Evolutionary conservation across 2,888 invertebrate species (phyloP).

Genomic region (Dilophus febrilis): DNA sequence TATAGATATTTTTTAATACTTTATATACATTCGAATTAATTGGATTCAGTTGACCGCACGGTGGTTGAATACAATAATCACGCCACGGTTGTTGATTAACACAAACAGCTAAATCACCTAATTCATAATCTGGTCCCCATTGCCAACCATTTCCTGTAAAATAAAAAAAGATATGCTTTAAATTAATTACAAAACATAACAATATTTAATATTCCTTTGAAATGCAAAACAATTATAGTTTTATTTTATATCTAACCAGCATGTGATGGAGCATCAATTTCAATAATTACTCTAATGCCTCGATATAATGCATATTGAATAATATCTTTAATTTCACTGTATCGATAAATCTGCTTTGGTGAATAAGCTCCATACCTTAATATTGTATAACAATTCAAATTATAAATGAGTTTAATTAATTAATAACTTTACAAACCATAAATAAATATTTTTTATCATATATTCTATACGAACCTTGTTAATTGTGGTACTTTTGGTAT

Average conservation of each 20-base stretch:
- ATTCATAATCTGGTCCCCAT: conserved; percentile 45
- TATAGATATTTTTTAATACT: conserved; percentile 50
- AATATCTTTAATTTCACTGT: conserved; percentile 45
- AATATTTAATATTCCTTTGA: too few species aligned
- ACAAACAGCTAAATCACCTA: conserved; percentile 50
- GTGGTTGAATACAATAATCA: conserved; percentile 57
- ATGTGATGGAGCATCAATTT: conserved; percentile 80
- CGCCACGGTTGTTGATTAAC: conserved; percentile 53
- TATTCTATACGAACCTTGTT: conserved; percentile 39
- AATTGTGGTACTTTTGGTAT: conserved; percentile 56
- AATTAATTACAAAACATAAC: too few species aligned
- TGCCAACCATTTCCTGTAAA: conserved; percentile 63
- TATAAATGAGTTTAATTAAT: not conserved
- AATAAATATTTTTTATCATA: not conserved
- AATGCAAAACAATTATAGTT: too few species aligned
- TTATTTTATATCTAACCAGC: conserved; percentile 39
- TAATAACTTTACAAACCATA: not conserved
- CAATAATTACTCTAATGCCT: conserved; percentile 72
- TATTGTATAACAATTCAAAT: conserved; percentile 10
- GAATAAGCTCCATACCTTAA: conserved; percentile 66
- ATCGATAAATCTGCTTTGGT: conserved; percentile 45
- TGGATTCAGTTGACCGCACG: conserved; percentile 73
- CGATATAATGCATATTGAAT: conserved; percentile 58
- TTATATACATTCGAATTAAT: conserved; percentile 51
- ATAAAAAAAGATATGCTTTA: too few species aligned